Base-by-base conservation (phyloP, 2,888 invertebrate species). In the Calameuta idolon region DNA sequence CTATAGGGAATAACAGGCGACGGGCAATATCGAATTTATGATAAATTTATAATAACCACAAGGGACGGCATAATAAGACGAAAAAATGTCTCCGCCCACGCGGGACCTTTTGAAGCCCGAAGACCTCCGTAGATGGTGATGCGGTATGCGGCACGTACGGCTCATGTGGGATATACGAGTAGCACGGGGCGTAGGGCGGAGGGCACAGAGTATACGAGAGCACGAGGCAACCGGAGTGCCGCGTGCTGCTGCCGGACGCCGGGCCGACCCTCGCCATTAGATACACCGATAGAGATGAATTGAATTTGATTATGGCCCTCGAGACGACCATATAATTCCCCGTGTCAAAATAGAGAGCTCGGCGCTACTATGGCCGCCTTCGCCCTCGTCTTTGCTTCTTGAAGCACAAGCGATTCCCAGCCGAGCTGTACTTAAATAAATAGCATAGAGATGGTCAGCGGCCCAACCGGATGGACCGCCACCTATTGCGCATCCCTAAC, bases 1-100 rank as follows among this genome's bases (percentile, higher is more conserved):
- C 35, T 11, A 12, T n/a, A 12, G 11, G 15, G 31, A 74, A 34
- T 74, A 75, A 73, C 68, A 74, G 37, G 73, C 76, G 37, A 83
- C 74, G 76, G 81, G 81, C 82, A 84, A 86, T 85, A 85, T 80
- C 75, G 87, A 87, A 84, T 88, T 87, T 86, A 85, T 81, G 87
- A 86, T 83, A 85, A 87, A 87, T 87, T 83, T 83, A 80, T 87
- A 87, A 86, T 88, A 85, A 85, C 82, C 85, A 85, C n/a, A 4
- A 30, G 71, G 71, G n/a, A 81, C 84, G 87, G 86, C 85, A 85
- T 85, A 83, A 82, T 77, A 74, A 15, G 69, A 75, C 40, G 73
- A 71, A 76, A 79, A 76, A 81, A 77, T 31, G 75, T 77, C 34
- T 40, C 80, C 83, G 81, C 85, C 85, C 82, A 85, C 85, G 80